Evolutionary conservation across 2,888 invertebrate species (phyloP).

Genomic region (Cryptocheilus praepositus): DNA sequence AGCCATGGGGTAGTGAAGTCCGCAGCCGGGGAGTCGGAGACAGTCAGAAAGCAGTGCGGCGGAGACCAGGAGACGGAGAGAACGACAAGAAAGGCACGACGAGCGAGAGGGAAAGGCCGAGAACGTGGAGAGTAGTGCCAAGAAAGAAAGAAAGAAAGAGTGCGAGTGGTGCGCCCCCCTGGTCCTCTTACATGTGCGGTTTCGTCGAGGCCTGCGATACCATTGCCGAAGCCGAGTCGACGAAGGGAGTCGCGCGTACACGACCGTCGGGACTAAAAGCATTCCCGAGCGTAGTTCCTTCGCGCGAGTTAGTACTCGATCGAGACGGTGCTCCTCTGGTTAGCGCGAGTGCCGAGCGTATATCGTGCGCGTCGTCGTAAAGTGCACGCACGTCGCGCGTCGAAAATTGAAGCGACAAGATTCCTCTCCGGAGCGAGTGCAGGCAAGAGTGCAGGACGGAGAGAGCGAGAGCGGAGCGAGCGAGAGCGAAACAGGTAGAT

Average conservation of each 20-base stretch:
- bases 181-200: conserved; percentile 35
- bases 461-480: conserved; percentile 10
- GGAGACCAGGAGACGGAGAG: conserved; percentile 17
- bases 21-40: conserved; percentile 38
- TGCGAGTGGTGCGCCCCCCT: conserved; percentile 7
- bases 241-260: conserved; percentile 3
- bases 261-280: not conserved
- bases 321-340: not conserved
- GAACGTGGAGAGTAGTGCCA: conserved; percentile 9
- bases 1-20: conserved; percentile 46
- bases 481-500: conserved; percentile 9
- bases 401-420: not conserved
- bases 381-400: conserved; percentile 4
- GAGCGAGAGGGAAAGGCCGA: conserved; percentile 11
- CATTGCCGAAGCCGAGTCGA: conserved; percentile 20
- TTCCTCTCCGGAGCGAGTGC: not conserved
- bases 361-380: conserved; percentile 5
- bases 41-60: conserved; percentile 51
- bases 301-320: not conserved
- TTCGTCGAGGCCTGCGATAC: conserved; percentile 23
- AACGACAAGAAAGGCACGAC: conserved; percentile 10
- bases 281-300: not conserved
- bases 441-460: not conserved
- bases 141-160: conserved; percentile 16
- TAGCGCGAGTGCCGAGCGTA: conserved; percentile 11